Base-by-base conservation (phyloP, 2,888 invertebrate species). In the Branchinecta sandiegonensis region DNA sequence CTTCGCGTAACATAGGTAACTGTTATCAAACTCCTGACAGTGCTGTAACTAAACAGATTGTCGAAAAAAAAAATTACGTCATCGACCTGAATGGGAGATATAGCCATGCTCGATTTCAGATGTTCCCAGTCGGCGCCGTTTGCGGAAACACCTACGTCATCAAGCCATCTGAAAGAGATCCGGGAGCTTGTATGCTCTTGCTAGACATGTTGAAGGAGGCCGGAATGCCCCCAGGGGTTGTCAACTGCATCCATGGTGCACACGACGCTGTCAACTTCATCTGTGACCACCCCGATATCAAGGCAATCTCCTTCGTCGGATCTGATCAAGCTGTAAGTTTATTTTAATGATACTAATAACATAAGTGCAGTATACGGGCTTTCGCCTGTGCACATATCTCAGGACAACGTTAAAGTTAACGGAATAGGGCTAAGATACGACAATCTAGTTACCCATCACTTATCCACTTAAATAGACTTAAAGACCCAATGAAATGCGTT, bases 231-330 rank as follows among this genome's bases (percentile, higher is more conserved):
- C 90, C 94, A 68, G 99, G 99, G 13, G 85, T 94, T 47, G 90
- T 99, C 47, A 99, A 99, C 78, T 90, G 83, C 65, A 92, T 99
- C 73, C 99, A 99, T 76, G 99, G 99, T 2, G 87, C 89, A 65
- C 94, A 93, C 76, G 89, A 91, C 72, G 83, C 94, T 1, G 99
- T 99, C 9, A 92, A 96, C 80, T 99, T 99, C 79, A 89, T 99
- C 74, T 99, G 97, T 78, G 94, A 97, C 79, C 84, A 94, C 76
- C 94, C 94, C 5, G 91, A 89, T 74, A 97, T 99, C 75, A 89
- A 85, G 79, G 96, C 99, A 0, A 92, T 99, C 47, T 97, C 97
- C 9, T 99, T 99, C 77, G 99, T 99, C 11, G 99, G 99, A 67
- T 95, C 96, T 0, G 97, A 99, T 77, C 85, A 84, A 73, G 97